A percentile compares a stretch with the other conserved stretches of the same genome.
Conservation (phyloP, 2,888 invertebrate genomes). For the Chaetoderma sp. region DNA sequence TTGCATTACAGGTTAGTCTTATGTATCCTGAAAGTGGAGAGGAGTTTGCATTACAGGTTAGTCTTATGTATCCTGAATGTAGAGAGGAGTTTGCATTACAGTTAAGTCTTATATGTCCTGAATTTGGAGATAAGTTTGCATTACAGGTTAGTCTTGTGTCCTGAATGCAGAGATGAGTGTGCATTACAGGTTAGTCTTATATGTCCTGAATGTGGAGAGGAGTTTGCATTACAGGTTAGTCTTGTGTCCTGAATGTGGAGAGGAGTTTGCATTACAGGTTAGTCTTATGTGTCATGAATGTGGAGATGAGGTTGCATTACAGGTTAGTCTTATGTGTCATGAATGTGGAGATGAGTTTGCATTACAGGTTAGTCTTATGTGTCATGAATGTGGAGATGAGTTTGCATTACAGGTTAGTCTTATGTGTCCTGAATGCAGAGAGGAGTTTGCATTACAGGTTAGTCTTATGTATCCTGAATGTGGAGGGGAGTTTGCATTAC, state of each 20-base stretch:
- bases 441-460: constrained; percentile 75
- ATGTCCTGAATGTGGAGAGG: constrained; percentile 76
- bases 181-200: constrained; percentile 76
- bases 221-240: constrained; percentile 74
- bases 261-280: constrained; percentile 76
- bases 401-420: constrained; percentile 76
- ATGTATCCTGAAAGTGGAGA: too few relatives aligned
- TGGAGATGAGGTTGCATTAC: constrained; percentile 75
- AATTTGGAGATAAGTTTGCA: too few relatives aligned
- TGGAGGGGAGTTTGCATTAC: constrained; percentile 75
- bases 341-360: too few relatives aligned
- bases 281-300: constrained; percentile 75
- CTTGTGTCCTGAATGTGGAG: constrained; percentile 76
- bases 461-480: constrained; percentile 75
- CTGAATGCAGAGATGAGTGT: too few relatives aligned
- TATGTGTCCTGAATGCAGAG: constrained; percentile 76
- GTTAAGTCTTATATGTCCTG: too few relatives aligned
- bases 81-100: too few relatives aligned
- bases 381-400: too few relatives aligned
- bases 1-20: constrained; percentile 73
- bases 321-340: too few relatives aligned
- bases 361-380: too few relatives aligned
- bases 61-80: too few relatives aligned
- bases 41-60: too few relatives aligned
- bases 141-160: too few relatives aligned